Evolutionary conservation across 2,113 vertebrate genomes (phyloP).

Genomic region (Setophaga petechia): DNA sequence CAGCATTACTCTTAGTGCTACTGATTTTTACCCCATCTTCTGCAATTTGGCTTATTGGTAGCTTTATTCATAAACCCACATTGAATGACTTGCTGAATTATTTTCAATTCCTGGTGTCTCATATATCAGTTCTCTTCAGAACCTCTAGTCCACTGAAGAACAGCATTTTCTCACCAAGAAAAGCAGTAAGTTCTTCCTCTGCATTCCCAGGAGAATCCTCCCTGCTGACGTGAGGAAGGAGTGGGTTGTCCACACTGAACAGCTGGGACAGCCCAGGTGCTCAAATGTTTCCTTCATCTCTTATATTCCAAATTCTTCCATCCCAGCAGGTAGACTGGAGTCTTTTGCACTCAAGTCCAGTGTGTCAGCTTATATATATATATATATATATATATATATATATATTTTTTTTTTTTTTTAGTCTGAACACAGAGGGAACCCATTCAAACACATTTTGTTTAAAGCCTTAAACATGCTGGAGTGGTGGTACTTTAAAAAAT

Average conservation of each 20-base stretch:
- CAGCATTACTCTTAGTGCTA: not conserved
- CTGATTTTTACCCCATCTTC: not conserved
- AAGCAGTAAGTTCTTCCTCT: not conserved
- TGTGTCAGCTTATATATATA: not conserved
- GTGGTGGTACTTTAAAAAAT: not conserved
- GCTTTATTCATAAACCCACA: not conserved
- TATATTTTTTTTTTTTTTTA: not conserved
- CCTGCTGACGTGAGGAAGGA: not conserved
- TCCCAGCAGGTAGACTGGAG: not conserved
- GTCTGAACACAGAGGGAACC: not conserved
- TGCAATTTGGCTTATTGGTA: not conserved
- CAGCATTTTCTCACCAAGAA: not conserved
- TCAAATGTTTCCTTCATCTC: not conserved
- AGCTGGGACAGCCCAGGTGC: not conserved
- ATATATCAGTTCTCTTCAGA: not conserved
- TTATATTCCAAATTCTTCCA: not conserved
- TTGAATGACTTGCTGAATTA: not conserved
- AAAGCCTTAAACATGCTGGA: not conserved
- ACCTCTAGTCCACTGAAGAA: not conserved
- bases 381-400: not conserved
- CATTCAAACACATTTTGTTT: not conserved
- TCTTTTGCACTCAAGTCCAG: not conserved
- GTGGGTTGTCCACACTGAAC: fast-evolving
- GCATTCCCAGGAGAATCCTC: not conserved
- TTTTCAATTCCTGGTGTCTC: not conserved